phyloP scores from a whole-genome alignment of 2,888 invertebrate species.

The Oscheius sp. region DNA sequence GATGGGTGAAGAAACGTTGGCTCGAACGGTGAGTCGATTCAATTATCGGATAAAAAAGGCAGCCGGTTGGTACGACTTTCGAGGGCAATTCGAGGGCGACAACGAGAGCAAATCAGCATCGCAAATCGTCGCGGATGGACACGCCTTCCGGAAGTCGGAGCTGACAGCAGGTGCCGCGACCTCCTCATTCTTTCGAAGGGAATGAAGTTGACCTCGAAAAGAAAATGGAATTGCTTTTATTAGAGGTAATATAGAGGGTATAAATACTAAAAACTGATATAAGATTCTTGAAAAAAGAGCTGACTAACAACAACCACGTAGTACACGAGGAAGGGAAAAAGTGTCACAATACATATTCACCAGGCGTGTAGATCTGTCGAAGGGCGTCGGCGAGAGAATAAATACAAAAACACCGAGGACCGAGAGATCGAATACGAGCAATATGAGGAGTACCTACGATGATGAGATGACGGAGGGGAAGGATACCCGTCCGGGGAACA shows the following conservation, averaged over 20 bases:
- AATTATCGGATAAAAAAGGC: neutral
- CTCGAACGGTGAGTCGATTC: conserved; percentile 14
- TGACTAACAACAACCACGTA: conserved; percentile 23
- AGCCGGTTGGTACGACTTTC: neutral
- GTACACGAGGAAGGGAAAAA: neutral
- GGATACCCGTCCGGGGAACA: conserved; percentile 12
- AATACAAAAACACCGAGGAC: conserved; percentile 3
- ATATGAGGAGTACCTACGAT: conserved; percentile 19
- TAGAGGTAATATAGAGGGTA: neutral
- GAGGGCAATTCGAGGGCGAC: conserved; percentile 5
- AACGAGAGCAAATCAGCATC: conserved; percentile 26
- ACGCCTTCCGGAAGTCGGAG: conserved; percentile 22
- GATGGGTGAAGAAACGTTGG: conserved; percentile 7
- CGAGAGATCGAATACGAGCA: conserved; percentile 18
- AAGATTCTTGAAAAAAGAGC: neutral
- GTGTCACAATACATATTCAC: conserved; percentile 21
- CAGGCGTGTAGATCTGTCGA: conserved; percentile 9
- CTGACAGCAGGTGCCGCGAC: conserved; percentile 18
- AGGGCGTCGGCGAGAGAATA: neutral
- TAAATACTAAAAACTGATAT: conserved; percentile 5
- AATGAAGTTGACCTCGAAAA: neutral
- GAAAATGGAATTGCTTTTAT: neutral
- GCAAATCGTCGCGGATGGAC: conserved; percentile 27
- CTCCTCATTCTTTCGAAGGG: neutral
- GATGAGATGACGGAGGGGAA: conserved; percentile 14